These are phyloP conservation scores for Ferrisia virgata DNA, from an alignment of 2,888 invertebrate species.

Conservation along the genomic window DNA sequence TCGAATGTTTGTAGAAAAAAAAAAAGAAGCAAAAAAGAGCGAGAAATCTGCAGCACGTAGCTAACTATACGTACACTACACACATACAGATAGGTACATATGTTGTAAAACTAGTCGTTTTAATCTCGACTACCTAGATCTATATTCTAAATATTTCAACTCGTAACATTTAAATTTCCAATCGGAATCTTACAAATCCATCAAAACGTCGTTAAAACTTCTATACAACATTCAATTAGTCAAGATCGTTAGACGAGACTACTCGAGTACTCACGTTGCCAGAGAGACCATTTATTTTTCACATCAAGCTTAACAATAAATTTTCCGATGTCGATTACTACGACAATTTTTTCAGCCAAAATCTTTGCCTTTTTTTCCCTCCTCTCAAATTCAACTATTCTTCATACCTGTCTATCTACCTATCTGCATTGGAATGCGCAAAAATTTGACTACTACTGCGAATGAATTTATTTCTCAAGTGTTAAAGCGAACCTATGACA, in stretches of 20 bases:
- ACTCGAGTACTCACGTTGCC: no score
- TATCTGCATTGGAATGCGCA: background rate
- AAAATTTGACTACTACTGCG: background rate
- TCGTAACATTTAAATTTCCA: background rate
- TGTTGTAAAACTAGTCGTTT: background rate
- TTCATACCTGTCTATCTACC: no score
- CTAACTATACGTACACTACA: no score
- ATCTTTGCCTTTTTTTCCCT: background rate
- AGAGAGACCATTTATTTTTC: no score
- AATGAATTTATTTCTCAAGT: background rate
- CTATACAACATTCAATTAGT: constrained; percentile 14
- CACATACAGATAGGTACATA: background rate
- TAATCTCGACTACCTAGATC: no score
- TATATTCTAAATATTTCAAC: background rate
- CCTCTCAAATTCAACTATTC: no score
- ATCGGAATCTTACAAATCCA: background rate
- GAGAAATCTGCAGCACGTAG: background rate
- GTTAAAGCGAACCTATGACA: constrained; percentile 10
- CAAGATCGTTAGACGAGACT: background rate
- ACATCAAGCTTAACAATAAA: background rate
- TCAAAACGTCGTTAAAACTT: background rate
- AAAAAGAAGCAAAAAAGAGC: background rate
- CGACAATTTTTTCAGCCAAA: background rate
- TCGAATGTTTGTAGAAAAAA: background rate
- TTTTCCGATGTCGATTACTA: background rate